Evolutionary conservation across 2,888 invertebrate genomes (phyloP).

Genomic region (Arctia plantaginis): DNA sequence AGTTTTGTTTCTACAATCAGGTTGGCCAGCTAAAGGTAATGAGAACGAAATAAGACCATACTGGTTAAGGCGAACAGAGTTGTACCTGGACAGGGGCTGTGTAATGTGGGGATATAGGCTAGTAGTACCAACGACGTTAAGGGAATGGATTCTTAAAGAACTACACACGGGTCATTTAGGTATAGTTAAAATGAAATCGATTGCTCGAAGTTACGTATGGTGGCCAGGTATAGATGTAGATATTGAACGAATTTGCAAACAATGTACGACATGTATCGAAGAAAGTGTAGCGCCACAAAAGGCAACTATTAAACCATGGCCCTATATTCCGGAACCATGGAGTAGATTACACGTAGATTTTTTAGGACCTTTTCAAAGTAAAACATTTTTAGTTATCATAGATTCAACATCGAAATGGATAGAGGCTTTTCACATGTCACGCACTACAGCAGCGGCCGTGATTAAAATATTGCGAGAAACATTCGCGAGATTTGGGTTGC

Average conservation of each 20-base stretch:
- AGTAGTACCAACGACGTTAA: background rate
- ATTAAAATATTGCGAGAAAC: constrained; percentile 10
- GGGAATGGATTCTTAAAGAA: background rate
- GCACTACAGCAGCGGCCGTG: background rate
- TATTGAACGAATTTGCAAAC: constrained; percentile 1
- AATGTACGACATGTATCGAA: no score
- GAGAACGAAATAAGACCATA: background rate
- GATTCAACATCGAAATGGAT: constrained; percentile 10
- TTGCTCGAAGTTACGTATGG: constrained; percentile 10
- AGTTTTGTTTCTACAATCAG: background rate
- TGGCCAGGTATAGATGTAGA: constrained; percentile 4
- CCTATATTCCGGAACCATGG: background rate
- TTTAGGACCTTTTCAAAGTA: no score
- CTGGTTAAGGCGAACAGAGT: background rate
- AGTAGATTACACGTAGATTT: constrained; percentile 4
- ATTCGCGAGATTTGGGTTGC: constrained; percentile 13
- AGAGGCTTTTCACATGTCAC: background rate
- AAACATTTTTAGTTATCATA: constrained; percentile 5
- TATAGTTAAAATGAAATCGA: constrained; percentile 5
- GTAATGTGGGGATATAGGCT: constrained; percentile 9
- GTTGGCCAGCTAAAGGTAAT: background rate
- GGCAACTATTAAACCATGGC: background rate
- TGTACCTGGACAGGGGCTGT: background rate
- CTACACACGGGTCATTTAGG: constrained; percentile 3
- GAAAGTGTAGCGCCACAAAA: no score